phyloP scores from a whole-genome alignment of 1,140 invertebrate species.

The Drosophila ficusphila region DNA sequence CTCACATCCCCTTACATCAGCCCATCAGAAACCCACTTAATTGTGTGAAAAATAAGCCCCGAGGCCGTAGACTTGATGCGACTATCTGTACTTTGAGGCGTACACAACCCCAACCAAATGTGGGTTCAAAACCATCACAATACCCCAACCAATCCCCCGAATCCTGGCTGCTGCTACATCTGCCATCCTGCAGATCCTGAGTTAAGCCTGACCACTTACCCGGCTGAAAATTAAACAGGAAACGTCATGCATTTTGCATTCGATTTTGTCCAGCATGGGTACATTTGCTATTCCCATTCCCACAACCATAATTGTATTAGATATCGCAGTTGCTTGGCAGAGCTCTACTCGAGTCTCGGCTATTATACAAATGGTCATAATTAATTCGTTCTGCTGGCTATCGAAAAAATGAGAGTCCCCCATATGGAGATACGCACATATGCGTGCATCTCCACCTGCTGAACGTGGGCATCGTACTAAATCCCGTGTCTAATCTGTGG shows the following conservation, averaged over 20 bases:
- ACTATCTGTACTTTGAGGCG: not conserved
- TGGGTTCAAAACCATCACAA: not conserved
- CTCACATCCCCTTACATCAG: not conserved
- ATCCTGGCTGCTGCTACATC: not conserved
- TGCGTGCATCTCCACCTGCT: slow-evolving; percentile 14
- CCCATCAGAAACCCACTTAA: slow-evolving; percentile 4
- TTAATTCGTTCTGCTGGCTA: slow-evolving; percentile 81
- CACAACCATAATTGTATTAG: slow-evolving; percentile 30
- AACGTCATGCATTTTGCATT: slow-evolving; percentile 80
- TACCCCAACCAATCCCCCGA: not conserved
- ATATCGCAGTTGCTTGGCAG: slow-evolving; percentile 14
- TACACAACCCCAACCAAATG: not conserved
- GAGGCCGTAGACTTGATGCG: slow-evolving; percentile 9
- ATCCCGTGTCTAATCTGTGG: slow-evolving; percentile 82
- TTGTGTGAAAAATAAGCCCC: slow-evolving; percentile 21
- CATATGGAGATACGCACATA: slow-evolving; percentile 29
- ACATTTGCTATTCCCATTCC: slow-evolving; percentile 20
- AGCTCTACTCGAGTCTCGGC: slow-evolving; percentile 32
- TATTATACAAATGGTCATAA: slow-evolving; percentile 83
- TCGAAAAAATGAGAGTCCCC: slow-evolving; percentile 59
- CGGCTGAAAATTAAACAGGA: slow-evolving; percentile 74
- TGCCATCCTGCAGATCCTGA: slow-evolving; percentile 21
- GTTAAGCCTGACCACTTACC: slow-evolving; percentile 64
- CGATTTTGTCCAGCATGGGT: slow-evolving; percentile 43
- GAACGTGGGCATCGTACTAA: slow-evolving; percentile 48